Conservation (phyloP, 2,113 vertebrate genomes). For the Poeciliopsis occidentalis region DNA sequence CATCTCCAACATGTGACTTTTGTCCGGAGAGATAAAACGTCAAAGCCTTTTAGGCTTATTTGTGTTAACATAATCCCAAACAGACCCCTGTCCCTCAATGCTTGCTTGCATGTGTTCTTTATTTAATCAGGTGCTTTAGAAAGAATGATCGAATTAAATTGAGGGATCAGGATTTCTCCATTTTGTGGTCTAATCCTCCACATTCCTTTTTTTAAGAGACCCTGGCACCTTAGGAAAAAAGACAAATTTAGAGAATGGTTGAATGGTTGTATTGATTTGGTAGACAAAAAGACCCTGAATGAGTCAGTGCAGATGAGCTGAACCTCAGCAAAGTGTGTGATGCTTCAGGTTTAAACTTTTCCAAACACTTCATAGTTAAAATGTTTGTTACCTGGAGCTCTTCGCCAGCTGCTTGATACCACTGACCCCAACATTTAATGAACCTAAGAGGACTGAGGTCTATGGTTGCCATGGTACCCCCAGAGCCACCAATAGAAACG, state of each 20-base stretch:
- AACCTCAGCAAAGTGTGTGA: no score
- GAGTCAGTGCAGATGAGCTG: no score
- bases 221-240: no score
- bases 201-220: conserved; percentile 23
- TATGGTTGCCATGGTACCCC: conserved; percentile 34
- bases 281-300: no score
- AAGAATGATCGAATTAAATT: conserved; percentile 54
- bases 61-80: conserved; percentile 31
- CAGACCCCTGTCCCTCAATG: not conserved
- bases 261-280: no score
- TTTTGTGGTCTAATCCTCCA: conserved; percentile 48
- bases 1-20: no score
- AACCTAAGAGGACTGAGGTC: conserved; percentile 26
- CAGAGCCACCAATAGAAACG: conserved; percentile 20
- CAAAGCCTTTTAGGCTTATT: conserved; percentile 27
- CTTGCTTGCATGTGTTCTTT: conserved; percentile 25
- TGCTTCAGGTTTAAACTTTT: no score
- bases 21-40: no score
- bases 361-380: no score
- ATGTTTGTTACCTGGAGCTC: no score
- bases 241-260: no score
- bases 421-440: conserved; percentile 40
- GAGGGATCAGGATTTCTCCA: conserved; percentile 47
- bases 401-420: no score
- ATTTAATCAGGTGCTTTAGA: conserved; percentile 56